phyloP scores from a whole-genome alignment of 35 echinoderm and acorn worm genomes.

The Ophioderma brevispina region DNA sequence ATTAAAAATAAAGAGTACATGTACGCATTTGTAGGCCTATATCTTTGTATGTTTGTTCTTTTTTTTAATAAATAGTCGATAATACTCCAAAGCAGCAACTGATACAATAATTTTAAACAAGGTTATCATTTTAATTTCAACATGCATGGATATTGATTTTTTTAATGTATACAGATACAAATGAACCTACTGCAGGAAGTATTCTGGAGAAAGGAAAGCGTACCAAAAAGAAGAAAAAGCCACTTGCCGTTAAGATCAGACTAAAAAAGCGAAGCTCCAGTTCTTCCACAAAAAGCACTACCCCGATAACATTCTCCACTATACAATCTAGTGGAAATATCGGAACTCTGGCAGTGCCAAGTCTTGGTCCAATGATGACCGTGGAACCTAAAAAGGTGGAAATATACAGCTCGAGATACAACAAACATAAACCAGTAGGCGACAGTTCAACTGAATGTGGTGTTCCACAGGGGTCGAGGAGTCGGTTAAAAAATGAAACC shows the following conservation, averaged over 20 bases:
- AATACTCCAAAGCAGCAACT: too few species aligned
- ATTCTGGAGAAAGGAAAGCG: neutral
- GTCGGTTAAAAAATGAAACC: neutral
- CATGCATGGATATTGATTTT: too few species aligned
- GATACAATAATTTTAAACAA: too few species aligned
- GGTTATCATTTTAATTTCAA: too few species aligned
- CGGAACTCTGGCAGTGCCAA: neutral
- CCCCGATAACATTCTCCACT: neutral
- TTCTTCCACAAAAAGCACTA: neutral
- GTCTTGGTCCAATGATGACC: neutral
- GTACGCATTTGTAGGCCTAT: too few species aligned
- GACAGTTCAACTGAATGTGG: neutral
- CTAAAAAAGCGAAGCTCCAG: neutral
- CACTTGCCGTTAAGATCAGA: neutral
- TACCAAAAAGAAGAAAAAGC: neutral
- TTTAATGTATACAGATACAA: too few species aligned
- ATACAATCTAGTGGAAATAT: neutral
- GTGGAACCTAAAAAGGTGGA: conserved; percentile 21
- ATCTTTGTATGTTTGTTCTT: too few species aligned
- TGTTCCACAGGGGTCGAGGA: neutral
- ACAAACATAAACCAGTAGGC: conserved; percentile 7
- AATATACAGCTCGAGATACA: conserved; percentile 36
- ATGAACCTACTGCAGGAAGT: too few species aligned
- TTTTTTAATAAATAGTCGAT: too few species aligned
- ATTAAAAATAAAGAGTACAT: too few species aligned